Percentiles rank a stretch among this genome's conserved stretches.
Conservation (phyloP, 1,140 invertebrate genomes). For the Thereuonema tuberculata region DNA sequence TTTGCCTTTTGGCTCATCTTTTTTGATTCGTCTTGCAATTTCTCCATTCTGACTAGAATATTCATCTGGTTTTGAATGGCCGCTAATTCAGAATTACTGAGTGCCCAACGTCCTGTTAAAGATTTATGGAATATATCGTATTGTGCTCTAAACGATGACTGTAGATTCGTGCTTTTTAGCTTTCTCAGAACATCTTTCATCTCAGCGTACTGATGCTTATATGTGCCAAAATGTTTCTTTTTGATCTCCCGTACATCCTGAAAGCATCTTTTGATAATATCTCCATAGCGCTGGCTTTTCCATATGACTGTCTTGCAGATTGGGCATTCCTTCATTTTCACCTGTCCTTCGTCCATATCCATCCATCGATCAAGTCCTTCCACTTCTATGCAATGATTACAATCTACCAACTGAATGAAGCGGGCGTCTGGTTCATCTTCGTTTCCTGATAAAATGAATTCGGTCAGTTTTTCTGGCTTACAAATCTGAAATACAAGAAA, state of each 20-base stretch:
- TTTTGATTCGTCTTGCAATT: constrained; percentile 2
- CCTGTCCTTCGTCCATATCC: constrained; percentile 21
- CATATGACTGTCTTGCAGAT: constrained; percentile 45
- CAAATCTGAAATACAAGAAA: no score
- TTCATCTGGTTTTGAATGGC: constrained; percentile 1
- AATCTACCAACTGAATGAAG: constrained; percentile 48
- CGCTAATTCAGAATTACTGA: not conserved
- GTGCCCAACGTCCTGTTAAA: not conserved
- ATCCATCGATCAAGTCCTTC: constrained; percentile 32
- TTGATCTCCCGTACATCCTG: constrained; percentile 43
- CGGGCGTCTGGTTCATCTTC: constrained; percentile 30
- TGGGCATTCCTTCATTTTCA: constrained; percentile 45
- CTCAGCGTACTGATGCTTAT: constrained; percentile 9
- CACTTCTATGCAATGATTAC: constrained; percentile 44
- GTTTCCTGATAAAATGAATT: constrained; percentile 37
- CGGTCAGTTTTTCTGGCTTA: constrained; percentile 36
- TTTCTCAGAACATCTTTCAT: not conserved
- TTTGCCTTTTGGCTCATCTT: not conserved
- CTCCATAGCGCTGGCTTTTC: constrained; percentile 43
- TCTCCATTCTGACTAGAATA: not conserved
- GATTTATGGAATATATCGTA: not conserved
- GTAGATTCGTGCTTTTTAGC: not conserved
- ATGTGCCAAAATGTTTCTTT: constrained; percentile 21
- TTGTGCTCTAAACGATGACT: not conserved
- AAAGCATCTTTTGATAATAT: constrained; percentile 39